These are phyloP conservation scores for Drosophila monieri DNA, from an alignment of 2,888 invertebrate genomes.

Conservation along the genomic window DNA sequence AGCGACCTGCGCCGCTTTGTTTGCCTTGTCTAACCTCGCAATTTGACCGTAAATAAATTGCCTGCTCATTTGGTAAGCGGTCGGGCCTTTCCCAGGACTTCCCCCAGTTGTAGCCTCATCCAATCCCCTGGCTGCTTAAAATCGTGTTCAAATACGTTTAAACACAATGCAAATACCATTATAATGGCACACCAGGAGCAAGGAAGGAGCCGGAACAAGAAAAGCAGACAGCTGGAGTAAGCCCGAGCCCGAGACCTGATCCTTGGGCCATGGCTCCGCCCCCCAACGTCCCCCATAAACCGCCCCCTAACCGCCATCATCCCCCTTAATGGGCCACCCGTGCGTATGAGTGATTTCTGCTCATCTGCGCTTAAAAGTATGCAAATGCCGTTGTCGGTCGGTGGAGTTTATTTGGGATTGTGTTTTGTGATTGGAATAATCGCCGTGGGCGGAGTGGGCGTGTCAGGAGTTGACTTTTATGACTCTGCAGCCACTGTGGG, in stretches of 20 bases:
- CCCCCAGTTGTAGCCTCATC: conserved; percentile 4
- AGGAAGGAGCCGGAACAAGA: conserved; percentile 39
- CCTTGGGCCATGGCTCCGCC: conserved; percentile 67
- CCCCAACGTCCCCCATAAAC: not conserved
- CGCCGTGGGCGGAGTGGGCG: conserved; percentile 50
- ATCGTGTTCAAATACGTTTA: conserved; percentile 78
- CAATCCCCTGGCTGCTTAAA: conserved; percentile 51
- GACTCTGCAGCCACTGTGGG: conserved; percentile 42
- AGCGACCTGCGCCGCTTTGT: conserved; percentile 60
- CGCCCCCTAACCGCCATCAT: conserved; percentile 4
- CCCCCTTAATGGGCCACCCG: conserved; percentile 55
- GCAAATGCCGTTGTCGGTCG: conserved; percentile 66
- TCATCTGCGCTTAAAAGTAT: conserved; percentile 77
- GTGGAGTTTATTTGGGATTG: conserved; percentile 26
- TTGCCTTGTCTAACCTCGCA: conserved; percentile 71
- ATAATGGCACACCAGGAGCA: conserved; percentile 24
- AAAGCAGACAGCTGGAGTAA: conserved; percentile 67
- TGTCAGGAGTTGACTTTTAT: conserved; percentile 68
- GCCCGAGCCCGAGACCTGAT: conserved; percentile 8
- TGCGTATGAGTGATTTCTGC: conserved; percentile 81
- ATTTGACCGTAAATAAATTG: conserved; percentile 83
- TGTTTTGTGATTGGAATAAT: conserved; percentile 10
- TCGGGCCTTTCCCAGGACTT: conserved; percentile 8
- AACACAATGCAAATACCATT: conserved; percentile 82
- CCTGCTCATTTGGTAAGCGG: conserved; percentile 80